Base-by-base conservation (phyloP, 2,797 vertebrate genomes). In the Scomberomorus guttatus region DNA sequence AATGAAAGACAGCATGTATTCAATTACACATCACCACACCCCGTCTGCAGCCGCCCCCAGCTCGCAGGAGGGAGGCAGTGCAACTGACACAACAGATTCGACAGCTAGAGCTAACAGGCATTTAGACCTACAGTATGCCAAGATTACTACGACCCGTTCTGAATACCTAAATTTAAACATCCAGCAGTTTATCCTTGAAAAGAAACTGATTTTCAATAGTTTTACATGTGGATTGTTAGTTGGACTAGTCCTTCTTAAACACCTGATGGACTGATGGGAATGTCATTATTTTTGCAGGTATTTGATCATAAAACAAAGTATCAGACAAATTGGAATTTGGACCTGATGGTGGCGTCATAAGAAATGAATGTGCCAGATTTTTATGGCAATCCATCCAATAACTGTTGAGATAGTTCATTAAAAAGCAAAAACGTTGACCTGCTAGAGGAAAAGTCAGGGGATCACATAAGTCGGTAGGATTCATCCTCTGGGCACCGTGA, bases 11-110 rank as follows among this genome's bases (percentile, higher is more conserved):
- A 73, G 66, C 77, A 61, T 74, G 81, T 84, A 90, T 94, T 93
- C 79, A 80, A 62, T 92, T 90, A 83, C 86, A 86, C 72, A 60
- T 87, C 87, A 72, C 79, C 82, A 83, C 76, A 83, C 85, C 81
- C 76, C 66, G 83, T 79, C 80, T 79, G 82, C 64, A 68, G 86
- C 64, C 61, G 50, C 39, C 72, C 72, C 39, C 51, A 9, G 54
- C 73, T 65, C 39, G 13, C 61, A 75, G 63, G 51, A 77, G 39
- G 57, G 75, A 66, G 56, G 13, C 55, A 46, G 37, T 9, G 46
- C 44, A 15, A 58, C 66, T 62, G 69, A 80, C 44, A 68, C 39
- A 63, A 78, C 79, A 74, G 48, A 79, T 55, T 82, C 75, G 57
- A 66, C 56, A 73, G 68, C 55, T 8, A 54, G 77, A 61, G 55